Evolutionary conservation across 2,888 invertebrate genomes (phyloP), one percentile per base, ranked within the genome.

Genomic region (Latrodectus hesperus): DNA sequence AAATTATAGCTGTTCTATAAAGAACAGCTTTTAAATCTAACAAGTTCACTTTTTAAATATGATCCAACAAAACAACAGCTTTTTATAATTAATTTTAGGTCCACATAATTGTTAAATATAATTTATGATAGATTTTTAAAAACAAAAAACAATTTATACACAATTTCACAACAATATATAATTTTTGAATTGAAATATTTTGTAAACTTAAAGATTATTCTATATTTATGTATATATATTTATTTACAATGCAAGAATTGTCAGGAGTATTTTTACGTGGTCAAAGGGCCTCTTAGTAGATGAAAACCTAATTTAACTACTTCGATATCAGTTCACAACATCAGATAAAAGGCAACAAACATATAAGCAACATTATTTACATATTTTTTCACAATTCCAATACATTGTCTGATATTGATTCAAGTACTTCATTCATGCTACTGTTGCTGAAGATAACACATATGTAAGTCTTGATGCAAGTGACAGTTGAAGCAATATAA

Each of bases 331-430:
- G 75, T 80, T 71, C 75, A 85, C 80, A 71, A 22, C 74, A 73
- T 73, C 65, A 81, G 73, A 81, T 67, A 73, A 22, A 75, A 71
- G 70, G 75, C 76, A 85, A 79, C 26, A 77, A 55, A 86, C 72
- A 81, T 64, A 77, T 79, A 76, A 72, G 76, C 80, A 86, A 86
- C 81, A 72, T 71, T 81, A 86, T 86, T 81, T 86, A 86, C 86
- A 86, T 74, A 79, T 67, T 80, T 85, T 64, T 79, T 22, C 22
- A 22, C 22, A 22, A 60, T 64, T 52, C 55, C 71, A 55, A 73
- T 80, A 85, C 70, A 75, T 80, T 80, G 85, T 85, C 85, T 74
- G 72, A 85, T 73, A 65, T 67, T 80, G 26, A 52, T 76, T 55
- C 80, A 80, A 53, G 14, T 64, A 73, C 75, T 67, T 81, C 74